Evolutionary conservation across 2,797 vertebrate genomes (phyloP), one percentile per base, ranked within the genome.

Genomic region (Rhodeus uyekii): DNA sequence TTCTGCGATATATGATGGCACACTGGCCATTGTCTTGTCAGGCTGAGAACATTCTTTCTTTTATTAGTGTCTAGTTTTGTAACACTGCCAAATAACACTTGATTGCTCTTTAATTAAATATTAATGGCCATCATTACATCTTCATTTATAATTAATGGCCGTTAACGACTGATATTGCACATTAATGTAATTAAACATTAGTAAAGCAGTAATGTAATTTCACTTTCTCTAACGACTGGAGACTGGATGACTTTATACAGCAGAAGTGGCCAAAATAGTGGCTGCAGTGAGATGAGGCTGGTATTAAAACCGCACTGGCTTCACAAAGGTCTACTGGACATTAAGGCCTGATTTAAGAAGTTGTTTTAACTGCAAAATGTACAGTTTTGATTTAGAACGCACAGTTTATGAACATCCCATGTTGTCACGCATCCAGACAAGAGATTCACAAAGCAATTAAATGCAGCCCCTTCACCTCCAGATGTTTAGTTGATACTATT

Each of bases 31-130:
- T 89, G 85, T 86, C 87, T 89, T 91, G 87, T 89, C 74, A 83
- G 84, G 87, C 89, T 89, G 90, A 93, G 91, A 92, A 91, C 83
- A 88, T 83, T 90, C 90, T 58, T 91, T 88, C 90, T 90, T 93
- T 93, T 94, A 94, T 93, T 93, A 92, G 92, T 92, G 93, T 92
- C 93, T 92, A 92, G 93, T 93, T 94, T 94, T 93, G 93, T 94
- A 94, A 93, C 93, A 88, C 91, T 91, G 93, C 92, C 93, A 95
- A 95, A 95, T 95, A 95, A 95, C 93, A 94, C 92, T 95, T 95
- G 94, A 95, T 95, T 95, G 93, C 92, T 92, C 92, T 93, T 95
- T 93, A 95, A 95, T 95, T 93, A 95, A 95, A 95, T 94, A 95
- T 95, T 94, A 94, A 95, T 94, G 91, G 86, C 91, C 90, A 89